A percentile compares a stretch with the other conserved stretches of the same genome.
Evolutionary conservation across 2,797 vertebrate genomes (phyloP).

Genomic region (Scolopax rusticola): DNA sequence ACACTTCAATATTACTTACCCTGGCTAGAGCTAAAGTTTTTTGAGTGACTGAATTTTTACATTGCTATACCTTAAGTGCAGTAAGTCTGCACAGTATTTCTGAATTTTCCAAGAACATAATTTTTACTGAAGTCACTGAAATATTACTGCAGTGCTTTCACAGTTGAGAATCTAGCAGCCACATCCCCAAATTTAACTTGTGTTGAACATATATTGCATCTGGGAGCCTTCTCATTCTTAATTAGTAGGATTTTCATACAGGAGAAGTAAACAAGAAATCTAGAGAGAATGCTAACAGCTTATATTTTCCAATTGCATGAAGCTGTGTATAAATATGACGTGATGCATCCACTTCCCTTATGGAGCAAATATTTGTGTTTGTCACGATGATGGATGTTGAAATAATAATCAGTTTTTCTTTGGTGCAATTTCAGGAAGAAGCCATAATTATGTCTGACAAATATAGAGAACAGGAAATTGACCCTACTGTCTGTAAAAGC

Average conservation of each 20-base stretch:
- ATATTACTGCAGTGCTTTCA: slow-evolving; percentile 3
- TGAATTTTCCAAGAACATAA: neutral
- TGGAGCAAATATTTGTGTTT: slow-evolving; percentile 12
- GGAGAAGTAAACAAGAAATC: slow-evolving; percentile 21
- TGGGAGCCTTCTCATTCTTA: slow-evolving; percentile 1
- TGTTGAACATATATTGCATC: neutral
- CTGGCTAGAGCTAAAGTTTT: neutral
- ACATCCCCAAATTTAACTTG: neutral
- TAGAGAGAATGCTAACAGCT: neutral
- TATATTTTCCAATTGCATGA: slow-evolving; percentile 17
- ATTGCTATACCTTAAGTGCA: neutral
- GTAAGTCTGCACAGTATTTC: neutral
- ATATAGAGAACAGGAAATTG: neutral
- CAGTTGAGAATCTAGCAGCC: neutral
- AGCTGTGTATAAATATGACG: neutral
- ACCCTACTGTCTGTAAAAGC: neutral
- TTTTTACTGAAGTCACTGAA: neutral
- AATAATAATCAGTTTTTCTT: slow-evolving; percentile 1
- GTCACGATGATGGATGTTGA: neutral
- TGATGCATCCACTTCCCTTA: neutral
- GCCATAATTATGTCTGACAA: neutral
- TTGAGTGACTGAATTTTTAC: neutral
- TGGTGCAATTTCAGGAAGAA: neutral
- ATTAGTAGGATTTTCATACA: neutral
- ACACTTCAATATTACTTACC: neutral